Base-by-base conservation (phyloP, 2,797 vertebrate genomes). In the Antrozous pallidus region DNA sequence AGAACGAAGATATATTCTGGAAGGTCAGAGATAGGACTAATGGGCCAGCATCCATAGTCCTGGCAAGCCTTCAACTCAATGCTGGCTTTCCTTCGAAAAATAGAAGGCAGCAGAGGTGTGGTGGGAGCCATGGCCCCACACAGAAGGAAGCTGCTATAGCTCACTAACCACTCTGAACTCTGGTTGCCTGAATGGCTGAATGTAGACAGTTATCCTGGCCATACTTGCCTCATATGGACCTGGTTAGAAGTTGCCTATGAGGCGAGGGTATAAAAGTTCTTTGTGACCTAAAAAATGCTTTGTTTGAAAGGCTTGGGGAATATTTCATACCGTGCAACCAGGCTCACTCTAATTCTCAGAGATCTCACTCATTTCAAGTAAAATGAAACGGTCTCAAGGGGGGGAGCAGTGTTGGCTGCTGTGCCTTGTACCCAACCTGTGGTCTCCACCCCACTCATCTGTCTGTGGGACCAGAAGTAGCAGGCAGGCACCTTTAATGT, bases 41-140 rank as follows among this genome's bases (percentile, higher is more conserved):
- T 26, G 22, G 31, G 47, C 33, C 2, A 4, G 31, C 6, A 42
- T 2, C 8, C 6, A 1, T 5, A 13, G 2, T 8, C 22, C 45
- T 11, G 5, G 49, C 31, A 16, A 51, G 33, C 40, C 56, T 51
- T 61, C 11, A 26, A 6, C 63, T n/a, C 28, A 24, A 13, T 11
- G 17, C 70, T 36, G 10, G 10, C 45, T 38, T 84, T 73, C n/a
- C 18, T 28, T 28, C 2, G 8, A 26, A 61, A 61, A 47, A 49
- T 0, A n/a, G 65, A 56, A 87, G 58, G 38, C 33, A 58, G 47
- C 31, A 22, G 33, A 91, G 22, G 58, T 22, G 5, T 42, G 49
- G 58, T 11, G 26, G 56, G 18, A 49, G 13, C 22, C 22, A 8
- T 0, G 14, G 28, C 16, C 42, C 56, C 18, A 5, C 28, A 8